Percentiles rank a stretch among this genome's conserved stretches.
Evolutionary conservation across 2,888 invertebrate species (phyloP).

Genomic region (Thumatha senex): DNA sequence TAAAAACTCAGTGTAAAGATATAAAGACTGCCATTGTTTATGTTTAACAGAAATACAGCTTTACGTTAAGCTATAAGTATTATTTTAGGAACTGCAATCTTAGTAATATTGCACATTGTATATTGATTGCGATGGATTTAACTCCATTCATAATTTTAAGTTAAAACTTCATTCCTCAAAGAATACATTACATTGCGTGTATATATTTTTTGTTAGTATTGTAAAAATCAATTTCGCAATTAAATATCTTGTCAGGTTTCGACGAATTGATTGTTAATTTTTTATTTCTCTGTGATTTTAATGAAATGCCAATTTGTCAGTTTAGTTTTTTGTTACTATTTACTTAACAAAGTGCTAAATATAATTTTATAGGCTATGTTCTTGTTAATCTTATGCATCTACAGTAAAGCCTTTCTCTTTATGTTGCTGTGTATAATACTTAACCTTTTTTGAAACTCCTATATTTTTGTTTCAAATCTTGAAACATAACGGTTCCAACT

Average conservation of each 20-base stretch:
- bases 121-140: slow-evolving; percentile 7
- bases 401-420: too few species aligned
- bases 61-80: slow-evolving; percentile 79
- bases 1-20: slow-evolving; percentile 68
- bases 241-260: slow-evolving; percentile 31
- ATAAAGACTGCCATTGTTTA: slow-evolving; percentile 81
- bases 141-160: not conserved
- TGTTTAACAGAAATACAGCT: slow-evolving; percentile 74
- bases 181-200: slow-evolving; percentile 29
- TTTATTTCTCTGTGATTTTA: slow-evolving; percentile 43
- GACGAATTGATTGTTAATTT: slow-evolving; percentile 35
- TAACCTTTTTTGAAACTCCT: too few species aligned
- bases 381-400: too few species aligned
- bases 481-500: too few species aligned
- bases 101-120: slow-evolving; percentile 30
- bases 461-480: too few species aligned
- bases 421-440: too few species aligned
- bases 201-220: slow-evolving; percentile 27
- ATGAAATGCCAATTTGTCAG: slow-evolving; percentile 31
- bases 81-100: slow-evolving; percentile 41
- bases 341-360: not conserved
- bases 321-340: slow-evolving; percentile 26
- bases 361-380: too few species aligned
- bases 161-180: not conserved
- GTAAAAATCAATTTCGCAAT: slow-evolving; percentile 32